phyloP scores from a whole-genome alignment of 2,113 vertebrate species.

The Hippocampus comes region DNA sequence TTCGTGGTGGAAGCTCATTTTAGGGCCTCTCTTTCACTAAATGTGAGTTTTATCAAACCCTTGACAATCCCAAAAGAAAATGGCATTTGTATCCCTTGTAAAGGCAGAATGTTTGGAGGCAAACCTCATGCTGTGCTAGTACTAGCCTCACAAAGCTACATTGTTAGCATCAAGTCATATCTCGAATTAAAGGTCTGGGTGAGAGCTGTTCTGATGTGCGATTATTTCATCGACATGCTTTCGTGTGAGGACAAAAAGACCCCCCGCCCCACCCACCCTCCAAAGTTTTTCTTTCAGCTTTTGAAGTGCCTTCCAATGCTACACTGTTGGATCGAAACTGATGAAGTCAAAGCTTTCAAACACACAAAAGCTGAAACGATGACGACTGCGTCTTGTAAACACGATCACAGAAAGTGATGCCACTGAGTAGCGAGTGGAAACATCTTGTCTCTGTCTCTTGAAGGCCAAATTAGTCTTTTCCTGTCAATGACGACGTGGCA shows the following conservation, averaged over 20 bases:
- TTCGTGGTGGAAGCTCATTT: not conserved
- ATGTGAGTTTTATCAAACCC: not conserved
- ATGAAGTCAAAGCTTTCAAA: not conserved
- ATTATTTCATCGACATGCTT: not conserved
- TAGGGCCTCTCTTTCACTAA: not conserved
- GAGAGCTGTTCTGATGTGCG: not conserved
- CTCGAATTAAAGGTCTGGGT: not conserved
- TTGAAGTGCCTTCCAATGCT: not conserved
- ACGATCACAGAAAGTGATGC: constrained; percentile 1
- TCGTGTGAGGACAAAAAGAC: not conserved
- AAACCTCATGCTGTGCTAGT: not conserved
- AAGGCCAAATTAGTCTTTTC: not conserved
- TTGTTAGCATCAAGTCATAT: not conserved
- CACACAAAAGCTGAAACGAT: not conserved
- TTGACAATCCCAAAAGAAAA: too few relatives aligned
- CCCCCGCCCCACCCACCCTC: too few relatives aligned
- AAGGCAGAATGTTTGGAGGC: not conserved
- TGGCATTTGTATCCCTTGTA: too few relatives aligned
- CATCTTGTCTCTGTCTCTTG: not conserved
- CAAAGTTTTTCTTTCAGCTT: not conserved
- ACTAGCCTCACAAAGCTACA: not conserved
- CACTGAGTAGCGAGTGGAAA: not conserved
- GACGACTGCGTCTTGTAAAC: constrained; percentile 4
- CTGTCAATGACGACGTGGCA: not conserved
- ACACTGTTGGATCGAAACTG: not conserved